Conservation (phyloP, 2,888 invertebrate species). For the Drosophila prolongata region DNA sequence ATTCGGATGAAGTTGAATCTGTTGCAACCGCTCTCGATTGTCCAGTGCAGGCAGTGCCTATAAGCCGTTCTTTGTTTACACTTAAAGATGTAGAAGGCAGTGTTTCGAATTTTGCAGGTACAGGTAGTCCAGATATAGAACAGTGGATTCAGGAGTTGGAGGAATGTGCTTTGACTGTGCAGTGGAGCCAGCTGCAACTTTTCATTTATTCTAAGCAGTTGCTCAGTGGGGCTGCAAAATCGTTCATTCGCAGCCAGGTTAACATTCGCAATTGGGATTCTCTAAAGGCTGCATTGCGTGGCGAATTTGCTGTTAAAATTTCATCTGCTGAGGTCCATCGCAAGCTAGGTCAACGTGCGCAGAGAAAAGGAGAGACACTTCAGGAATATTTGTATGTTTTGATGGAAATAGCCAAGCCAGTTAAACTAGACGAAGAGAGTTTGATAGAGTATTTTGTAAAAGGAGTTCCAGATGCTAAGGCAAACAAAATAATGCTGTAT, state of each 20-base stretch:
- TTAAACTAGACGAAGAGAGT: background rate
- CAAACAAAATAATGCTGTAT: conserved; percentile 2
- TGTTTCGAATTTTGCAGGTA: background rate
- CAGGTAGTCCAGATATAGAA: background rate
- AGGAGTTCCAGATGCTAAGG: background rate
- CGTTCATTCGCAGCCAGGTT: background rate
- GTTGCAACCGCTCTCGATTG: background rate
- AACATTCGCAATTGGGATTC: background rate
- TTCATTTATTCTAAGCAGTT: background rate
- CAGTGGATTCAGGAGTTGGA: background rate
- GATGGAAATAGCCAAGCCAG: background rate
- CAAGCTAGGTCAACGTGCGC: no score
- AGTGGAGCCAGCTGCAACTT: conserved; percentile 1
- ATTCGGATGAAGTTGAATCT: background rate
- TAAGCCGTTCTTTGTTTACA: background rate
- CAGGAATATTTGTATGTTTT: background rate
- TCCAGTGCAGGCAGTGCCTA: background rate
- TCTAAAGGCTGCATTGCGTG: background rate
- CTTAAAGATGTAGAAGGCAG: background rate
- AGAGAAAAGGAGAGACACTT: background rate
- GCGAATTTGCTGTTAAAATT: background rate
- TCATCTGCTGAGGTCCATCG: no score
- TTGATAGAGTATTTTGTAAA: background rate
- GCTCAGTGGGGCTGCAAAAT: background rate
- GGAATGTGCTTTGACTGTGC: background rate